Conservation (phyloP, 2,113 vertebrate genomes). For the Bujurquina vittata region DNA sequence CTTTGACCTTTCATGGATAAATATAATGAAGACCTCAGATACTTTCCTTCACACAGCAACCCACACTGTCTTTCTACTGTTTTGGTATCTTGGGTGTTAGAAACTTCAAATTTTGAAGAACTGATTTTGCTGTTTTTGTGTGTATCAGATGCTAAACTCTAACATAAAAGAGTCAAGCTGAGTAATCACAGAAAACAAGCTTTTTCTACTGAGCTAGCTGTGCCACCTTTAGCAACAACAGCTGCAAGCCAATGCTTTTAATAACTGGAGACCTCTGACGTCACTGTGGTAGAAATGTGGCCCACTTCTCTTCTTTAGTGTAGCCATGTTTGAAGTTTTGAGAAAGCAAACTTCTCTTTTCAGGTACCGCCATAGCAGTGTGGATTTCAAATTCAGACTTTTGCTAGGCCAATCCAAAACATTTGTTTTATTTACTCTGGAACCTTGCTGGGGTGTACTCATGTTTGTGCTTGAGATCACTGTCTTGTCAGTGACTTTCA, state of each 20-base stretch:
- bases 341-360: neutral
- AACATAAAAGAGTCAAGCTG: too few relatives aligned
- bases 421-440: neutral
- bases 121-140: too few relatives aligned
- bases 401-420: neutral
- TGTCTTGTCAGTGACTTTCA: neutral
- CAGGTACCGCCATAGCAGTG: neutral
- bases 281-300: neutral
- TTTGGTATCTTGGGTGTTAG: too few relatives aligned
- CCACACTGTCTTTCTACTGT: neutral
- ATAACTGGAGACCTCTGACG: neutral
- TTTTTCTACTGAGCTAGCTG: neutral
- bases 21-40: neutral
- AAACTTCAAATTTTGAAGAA: too few relatives aligned
- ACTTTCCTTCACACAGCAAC: neutral
- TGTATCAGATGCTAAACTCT: too few relatives aligned
- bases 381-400: neutral
- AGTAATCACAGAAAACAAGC: neutral
- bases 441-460: neutral
- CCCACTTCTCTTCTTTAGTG: neutral
- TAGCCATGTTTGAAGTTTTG: neutral
- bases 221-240: neutral
- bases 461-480: neutral
- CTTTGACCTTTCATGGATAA: neutral
- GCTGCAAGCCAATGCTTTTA: neutral